A percentile compares a stretch with the other conserved stretches of the same genome.
These are phyloP conservation scores for Acleris holmiana DNA, from an alignment of 2,888 invertebrate species.

Conservation along the genomic window DNA sequence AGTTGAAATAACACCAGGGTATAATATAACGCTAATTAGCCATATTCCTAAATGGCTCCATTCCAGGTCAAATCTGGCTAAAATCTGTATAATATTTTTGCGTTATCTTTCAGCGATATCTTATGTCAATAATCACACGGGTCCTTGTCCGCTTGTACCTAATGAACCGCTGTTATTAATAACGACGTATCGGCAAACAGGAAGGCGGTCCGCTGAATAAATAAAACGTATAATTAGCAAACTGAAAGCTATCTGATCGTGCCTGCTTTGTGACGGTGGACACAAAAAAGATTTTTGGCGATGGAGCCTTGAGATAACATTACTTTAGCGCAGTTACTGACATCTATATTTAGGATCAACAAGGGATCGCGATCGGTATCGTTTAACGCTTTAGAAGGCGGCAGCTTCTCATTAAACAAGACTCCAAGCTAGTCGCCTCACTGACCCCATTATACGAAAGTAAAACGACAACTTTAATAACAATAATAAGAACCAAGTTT, in stretches of 20 bases:
- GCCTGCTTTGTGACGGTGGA: conserved; percentile 55
- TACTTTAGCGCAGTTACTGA: conserved; percentile 61
- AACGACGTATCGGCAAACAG: conserved; percentile 49
- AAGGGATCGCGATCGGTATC: conserved; percentile 28
- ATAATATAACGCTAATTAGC: conserved; percentile 38
- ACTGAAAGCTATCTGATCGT: conserved; percentile 71
- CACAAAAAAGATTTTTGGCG: conserved; percentile 63
- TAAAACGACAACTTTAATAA: conserved; percentile 12
- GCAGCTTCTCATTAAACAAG: conserved; percentile 17
- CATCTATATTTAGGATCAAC: conserved; percentile 62
- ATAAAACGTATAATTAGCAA: conserved; percentile 69
- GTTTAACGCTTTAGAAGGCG: conserved; percentile 11
- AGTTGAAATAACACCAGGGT: conserved; percentile 68
- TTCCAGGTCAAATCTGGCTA: background rate
- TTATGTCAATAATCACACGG: conserved; percentile 31
- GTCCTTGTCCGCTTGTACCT: conserved; percentile 32
- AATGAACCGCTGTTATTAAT: conserved; percentile 46
- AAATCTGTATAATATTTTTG: conserved; percentile 6
- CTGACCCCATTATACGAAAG: conserved; percentile 14
- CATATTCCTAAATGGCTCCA: background rate
- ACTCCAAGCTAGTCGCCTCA: background rate
- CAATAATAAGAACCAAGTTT: conserved; percentile 14
- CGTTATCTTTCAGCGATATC: conserved; percentile 33
- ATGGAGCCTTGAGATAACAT: conserved; percentile 61
- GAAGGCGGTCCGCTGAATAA: conserved; percentile 47